Evolutionary conservation across 2,113 vertebrate genomes (phyloP), one percentile per base, ranked within the genome.

Genomic region (Chaetodon trifascialis): DNA sequence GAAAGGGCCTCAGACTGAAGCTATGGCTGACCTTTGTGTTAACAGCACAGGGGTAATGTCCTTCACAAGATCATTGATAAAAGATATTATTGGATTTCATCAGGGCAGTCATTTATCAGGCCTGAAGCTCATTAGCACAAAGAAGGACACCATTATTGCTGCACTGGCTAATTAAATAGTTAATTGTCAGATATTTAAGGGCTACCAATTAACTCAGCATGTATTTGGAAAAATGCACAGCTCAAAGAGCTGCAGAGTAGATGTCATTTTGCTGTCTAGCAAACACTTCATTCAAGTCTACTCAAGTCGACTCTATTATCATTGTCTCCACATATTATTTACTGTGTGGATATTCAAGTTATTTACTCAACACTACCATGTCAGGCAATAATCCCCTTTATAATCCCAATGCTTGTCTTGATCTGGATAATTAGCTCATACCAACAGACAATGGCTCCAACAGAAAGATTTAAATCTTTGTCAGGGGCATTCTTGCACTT

Each of bases 1-100:
- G 23, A 51, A 21, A 64, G 25, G 38, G 10, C 25, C 65, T 67
- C 49, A 62, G 73, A 88, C 63, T 81, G 58, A 78, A 65, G 58
- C 66, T 30, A 73, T 67, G 75, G 62, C 77, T 75, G 85, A 85
- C 79, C 84, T 80, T 69, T 70, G 17, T 82, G 83, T 78, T 30
- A 74, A 58, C 72, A 65, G 66, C 59, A 30, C 66, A 79, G 75
- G 17, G 36, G 17, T 65, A 23, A 73, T 56, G 77, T 76, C 79
- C 76, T 88, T 74, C 63, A 70, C 38, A 21, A 17, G 36, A 60
- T 80, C 51, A 76, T 89, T 87, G 47, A 87, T 81, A 75, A 83
- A 36, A 88, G 56, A 76, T 76, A 74, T 75, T 72, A 88, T 84
- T 73, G 83, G 77, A 87, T 86, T 85, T 73, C 84, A 79, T 80